Conservation (phyloP, 2,113 vertebrate genomes). For the Oxyura jamaicensis region DNA sequence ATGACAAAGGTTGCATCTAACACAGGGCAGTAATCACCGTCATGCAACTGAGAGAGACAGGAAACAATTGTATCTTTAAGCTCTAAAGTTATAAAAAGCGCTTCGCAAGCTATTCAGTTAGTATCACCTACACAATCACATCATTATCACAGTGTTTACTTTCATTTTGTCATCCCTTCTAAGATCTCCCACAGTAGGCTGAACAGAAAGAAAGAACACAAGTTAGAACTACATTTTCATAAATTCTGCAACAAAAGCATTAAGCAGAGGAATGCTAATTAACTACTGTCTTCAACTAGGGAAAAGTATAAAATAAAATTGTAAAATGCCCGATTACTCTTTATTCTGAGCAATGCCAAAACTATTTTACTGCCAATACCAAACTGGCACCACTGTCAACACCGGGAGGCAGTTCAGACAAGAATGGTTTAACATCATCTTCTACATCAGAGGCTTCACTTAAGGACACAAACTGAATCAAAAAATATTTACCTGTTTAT, state of each 20-base stretch:
- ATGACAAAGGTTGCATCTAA: conserved; percentile 97
- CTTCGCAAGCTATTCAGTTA: not conserved
- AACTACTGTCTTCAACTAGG: not conserved
- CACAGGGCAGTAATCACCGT: conserved; percentile 83
- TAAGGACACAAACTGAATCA: not conserved
- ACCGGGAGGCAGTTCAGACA: not conserved
- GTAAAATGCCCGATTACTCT: not conserved
- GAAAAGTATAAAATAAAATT: not conserved
- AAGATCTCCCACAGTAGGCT: not conserved
- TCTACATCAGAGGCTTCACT: not conserved
- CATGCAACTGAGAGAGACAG: conserved; percentile 66
- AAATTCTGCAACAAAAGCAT: not conserved
- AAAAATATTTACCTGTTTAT: not conserved
- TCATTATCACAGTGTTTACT: not conserved
- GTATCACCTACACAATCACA: not conserved
- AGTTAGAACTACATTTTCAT: not conserved
- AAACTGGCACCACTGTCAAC: not conserved
- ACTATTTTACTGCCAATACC: not conserved
- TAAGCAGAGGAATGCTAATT: not conserved
- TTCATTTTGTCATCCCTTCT: not conserved
- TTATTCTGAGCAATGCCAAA: not conserved
- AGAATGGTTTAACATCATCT: not conserved
- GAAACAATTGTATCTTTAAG: conserved; percentile 19
- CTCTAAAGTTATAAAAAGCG: not conserved
- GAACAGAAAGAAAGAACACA: not conserved